Base-by-base conservation (phyloP, 2,797 vertebrate genomes). In the Acomys russatus region DNA sequence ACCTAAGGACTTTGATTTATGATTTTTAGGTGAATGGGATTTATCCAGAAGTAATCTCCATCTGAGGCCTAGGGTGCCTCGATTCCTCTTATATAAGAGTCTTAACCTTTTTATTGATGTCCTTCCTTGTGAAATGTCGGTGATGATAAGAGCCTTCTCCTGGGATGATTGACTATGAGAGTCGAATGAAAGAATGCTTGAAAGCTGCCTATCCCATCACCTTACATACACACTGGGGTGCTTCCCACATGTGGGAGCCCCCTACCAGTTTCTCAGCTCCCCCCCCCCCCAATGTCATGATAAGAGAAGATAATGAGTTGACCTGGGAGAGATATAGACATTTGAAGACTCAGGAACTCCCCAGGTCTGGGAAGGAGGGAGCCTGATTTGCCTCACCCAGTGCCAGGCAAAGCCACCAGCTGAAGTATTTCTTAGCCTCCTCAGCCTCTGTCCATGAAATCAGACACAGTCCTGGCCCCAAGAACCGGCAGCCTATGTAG, bases 1-100 rank as follows among this genome's bases (percentile, higher is more conserved):
- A 83, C 18, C 44, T 54, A 90, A 44, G 20, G 28, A 30, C 28
- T 54, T 94, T 87, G 79, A 76, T 49, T 93, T 86, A 64, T 23
- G n/a, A 94, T 76, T 92, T 94, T 88, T 61, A 73, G 82, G 51
- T 82, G 82, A 82, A 22, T 74, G 44, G 35, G 68, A 85, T 83
- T 91, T 78, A 95, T 87, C n/a, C 33, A 33, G 80, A 76, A 76
- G 71, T 88, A 35, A 33, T 78, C 74, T 90, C 3, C 23, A 80
- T 71, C 12, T 63, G 28, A 77, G 11, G 3, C 38, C 35, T 18
- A 38, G 71, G 18, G 74, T 74, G 70, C 78, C 38, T 85, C 73
- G 44, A 23, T 59, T 61, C 66, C 9, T 54, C 66, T 63, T 76
- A n/a, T 88, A 11, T 71, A 94, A 66, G 56, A 92, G 15, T 79